phyloP scores from a whole-genome alignment of 2,888 invertebrate genomes.

The Dasypogon diadema region DNA sequence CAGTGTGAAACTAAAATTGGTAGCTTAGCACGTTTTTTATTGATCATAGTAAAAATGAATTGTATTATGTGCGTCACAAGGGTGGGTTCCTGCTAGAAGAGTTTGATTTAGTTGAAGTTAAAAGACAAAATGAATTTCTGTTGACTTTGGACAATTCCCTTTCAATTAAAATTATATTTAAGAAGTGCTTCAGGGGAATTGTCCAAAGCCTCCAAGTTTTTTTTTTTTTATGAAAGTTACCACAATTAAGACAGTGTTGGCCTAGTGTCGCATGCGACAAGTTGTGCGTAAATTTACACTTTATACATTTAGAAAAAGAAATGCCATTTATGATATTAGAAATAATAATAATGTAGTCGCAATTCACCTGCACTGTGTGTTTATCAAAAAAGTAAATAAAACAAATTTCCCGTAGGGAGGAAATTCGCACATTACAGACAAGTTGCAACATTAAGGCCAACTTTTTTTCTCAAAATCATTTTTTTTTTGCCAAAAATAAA shows the following conservation, averaged over 20 bases:
- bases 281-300: background rate
- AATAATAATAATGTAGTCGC: background rate
- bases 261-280: background rate
- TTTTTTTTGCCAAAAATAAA: background rate
- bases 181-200: background rate
- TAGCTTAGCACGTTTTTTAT: constrained; percentile 38
- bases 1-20: constrained; percentile 27
- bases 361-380: background rate
- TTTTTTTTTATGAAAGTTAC: background rate
- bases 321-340: background rate
- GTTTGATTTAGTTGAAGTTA: constrained; percentile 18
- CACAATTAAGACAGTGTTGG: constrained; percentile 19
- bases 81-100: constrained; percentile 12
- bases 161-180: too few species aligned
- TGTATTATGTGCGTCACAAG: constrained; percentile 13
- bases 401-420: background rate
- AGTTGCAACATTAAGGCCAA: constrained; percentile 2
- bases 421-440: background rate
- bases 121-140: background rate
- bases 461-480: background rate
- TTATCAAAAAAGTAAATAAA: background rate
- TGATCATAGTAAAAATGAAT: constrained; percentile 12
- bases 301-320: background rate
- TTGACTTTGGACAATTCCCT: background rate
- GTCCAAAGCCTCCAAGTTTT: background rate